Percentiles rank a stretch among this genome's conserved stretches.
Evolutionary conservation across 2,113 vertebrate genomes (phyloP).

Genomic region (Proteles cristata): DNA sequence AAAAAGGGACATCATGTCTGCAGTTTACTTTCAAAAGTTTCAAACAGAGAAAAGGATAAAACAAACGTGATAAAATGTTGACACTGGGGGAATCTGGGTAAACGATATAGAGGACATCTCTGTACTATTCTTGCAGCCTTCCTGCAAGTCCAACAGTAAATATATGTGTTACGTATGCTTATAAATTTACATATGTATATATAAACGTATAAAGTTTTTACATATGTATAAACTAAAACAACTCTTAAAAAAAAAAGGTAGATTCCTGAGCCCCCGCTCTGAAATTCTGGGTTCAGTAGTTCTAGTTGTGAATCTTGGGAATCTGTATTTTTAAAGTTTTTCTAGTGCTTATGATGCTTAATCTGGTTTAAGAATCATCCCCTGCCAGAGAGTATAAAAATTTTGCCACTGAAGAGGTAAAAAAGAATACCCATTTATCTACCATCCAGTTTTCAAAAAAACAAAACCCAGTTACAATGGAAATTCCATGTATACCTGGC

Average conservation of each 20-base stretch:
- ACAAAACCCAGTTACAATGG: background rate
- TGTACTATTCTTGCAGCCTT: background rate
- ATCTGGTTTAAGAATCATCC: background rate
- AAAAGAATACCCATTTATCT: background rate
- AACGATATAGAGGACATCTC: background rate
- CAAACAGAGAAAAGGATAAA: slow-evolving; percentile 12
- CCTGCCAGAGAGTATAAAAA: background rate
- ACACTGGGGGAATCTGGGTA: background rate
- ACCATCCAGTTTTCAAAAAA: background rate
- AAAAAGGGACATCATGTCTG: background rate
- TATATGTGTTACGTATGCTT: background rate
- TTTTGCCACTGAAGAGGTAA: background rate
- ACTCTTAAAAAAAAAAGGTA: background rate
- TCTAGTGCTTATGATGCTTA: background rate
- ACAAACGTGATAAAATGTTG: background rate
- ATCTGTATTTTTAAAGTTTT: slow-evolving; percentile 33
- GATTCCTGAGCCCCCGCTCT: background rate
- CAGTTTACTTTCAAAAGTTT: slow-evolving; percentile 22
- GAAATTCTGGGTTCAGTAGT: background rate
- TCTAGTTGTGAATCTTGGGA: background rate
- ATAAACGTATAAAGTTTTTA: background rate
- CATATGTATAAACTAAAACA: background rate
- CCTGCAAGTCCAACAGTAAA: background rate
- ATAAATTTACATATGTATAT: background rate
- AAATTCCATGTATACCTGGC: background rate